phyloP scores from a whole-genome alignment of 2,797 vertebrate species.

The Hirundo rustica region DNA sequence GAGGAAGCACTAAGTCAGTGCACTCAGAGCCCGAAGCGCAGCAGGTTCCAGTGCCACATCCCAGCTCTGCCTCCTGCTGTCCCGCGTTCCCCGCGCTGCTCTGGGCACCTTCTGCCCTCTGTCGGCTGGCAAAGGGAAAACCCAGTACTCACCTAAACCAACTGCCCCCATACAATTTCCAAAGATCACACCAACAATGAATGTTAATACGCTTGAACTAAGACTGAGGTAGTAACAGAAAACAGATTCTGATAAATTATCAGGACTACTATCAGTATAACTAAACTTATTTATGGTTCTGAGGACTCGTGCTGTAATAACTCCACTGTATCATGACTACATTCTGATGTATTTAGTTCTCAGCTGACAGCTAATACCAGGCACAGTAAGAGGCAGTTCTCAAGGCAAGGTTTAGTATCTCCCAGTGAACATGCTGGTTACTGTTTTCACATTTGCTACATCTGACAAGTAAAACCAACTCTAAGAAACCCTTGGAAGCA shows the following conservation, averaged over 20 bases:
- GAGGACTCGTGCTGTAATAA: not conserved
- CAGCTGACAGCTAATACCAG: not conserved
- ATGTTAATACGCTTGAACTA: not conserved
- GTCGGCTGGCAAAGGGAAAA: not conserved
- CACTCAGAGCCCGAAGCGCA: not conserved
- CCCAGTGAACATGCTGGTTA: not conserved
- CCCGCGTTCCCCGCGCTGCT: rapidly evolving
- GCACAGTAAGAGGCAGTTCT: not conserved
- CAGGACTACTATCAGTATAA: not conserved
- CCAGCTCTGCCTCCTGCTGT: not conserved
- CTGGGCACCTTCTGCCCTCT: not conserved
- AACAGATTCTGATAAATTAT: not conserved
- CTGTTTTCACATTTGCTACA: not conserved
- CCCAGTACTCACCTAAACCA: not conserved
- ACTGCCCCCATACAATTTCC: not conserved
- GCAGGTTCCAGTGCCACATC: not conserved
- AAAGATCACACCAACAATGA: not conserved
- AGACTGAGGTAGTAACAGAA: not conserved
- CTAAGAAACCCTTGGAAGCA: not conserved
- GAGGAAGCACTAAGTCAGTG: not conserved
- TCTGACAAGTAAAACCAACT: not conserved
- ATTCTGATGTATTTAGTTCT: not conserved
- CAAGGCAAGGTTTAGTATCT: not conserved
- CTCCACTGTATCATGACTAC: not conserved
- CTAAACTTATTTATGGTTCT: not conserved